phyloP scores from a whole-genome alignment of 2,888 invertebrate species.

The Cetonia aurata region DNA sequence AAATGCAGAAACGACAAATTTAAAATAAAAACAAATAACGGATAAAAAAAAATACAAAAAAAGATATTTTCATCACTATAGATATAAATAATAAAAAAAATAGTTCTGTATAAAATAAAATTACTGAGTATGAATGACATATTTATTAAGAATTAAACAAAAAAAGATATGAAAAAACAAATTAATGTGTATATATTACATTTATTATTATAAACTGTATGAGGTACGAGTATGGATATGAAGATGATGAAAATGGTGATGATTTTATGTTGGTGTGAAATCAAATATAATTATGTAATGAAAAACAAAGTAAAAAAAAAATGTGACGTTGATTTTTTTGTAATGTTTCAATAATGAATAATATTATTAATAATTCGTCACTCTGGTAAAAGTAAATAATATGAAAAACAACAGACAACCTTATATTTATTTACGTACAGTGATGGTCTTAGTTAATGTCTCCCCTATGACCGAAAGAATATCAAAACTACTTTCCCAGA shows the following conservation, averaged over 20 bases:
- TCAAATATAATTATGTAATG: conserved; percentile 42
- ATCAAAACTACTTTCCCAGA: no score
- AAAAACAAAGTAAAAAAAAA: conserved; percentile 32
- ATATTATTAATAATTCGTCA: conserved; percentile 39
- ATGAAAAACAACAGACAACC: conserved; percentile 47
- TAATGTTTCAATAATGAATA: conserved; percentile 41
- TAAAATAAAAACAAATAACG: conserved; percentile 31
- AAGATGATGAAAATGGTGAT: conserved; percentile 52
- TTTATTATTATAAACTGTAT: conserved; percentile 47
- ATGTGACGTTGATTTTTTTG: conserved; percentile 46
- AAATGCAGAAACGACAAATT: conserved; percentile 38
- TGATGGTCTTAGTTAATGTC: no score
- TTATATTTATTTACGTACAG: conserved; percentile 55
- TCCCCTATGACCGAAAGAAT: no score
- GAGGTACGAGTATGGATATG: conserved; percentile 48
- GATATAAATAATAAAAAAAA: conserved; percentile 54
- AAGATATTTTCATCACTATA: conserved; percentile 66
- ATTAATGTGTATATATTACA: conserved; percentile 58
- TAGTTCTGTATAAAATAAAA: conserved; percentile 55
- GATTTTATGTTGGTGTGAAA: conserved; percentile 56
- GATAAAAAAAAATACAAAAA: conserved; percentile 45
- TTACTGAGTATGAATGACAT: conserved; percentile 58
- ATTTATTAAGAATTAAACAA: conserved; percentile 45
- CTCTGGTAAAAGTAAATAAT: conserved; percentile 38
- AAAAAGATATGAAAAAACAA: conserved; percentile 46